Evolutionary conservation across 2,888 invertebrate genomes (phyloP).

Genomic region (Pandemis heparana): DNA sequence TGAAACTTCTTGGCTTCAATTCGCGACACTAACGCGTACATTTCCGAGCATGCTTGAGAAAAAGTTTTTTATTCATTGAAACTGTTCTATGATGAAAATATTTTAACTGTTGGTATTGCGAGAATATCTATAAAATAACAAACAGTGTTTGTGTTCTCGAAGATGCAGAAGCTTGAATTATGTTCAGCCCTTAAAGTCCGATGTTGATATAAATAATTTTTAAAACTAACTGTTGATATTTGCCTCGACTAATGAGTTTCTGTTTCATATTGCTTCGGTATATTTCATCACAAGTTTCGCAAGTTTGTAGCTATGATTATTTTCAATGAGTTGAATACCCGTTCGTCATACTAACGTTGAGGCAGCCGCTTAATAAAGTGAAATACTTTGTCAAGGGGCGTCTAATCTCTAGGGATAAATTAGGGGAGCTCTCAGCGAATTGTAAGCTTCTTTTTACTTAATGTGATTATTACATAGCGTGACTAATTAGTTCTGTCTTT

Average conservation of each 20-base stretch:
- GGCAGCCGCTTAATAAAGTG: constrained; percentile 25
- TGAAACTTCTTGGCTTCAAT: too few relatives aligned
- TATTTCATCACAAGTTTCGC: neutral
- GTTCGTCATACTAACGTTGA: neutral
- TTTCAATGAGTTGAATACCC: constrained; percentile 14
- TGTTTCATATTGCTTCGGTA: neutral
- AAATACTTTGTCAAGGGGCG: constrained; percentile 32
- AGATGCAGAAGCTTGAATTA: neutral
- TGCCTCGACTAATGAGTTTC: neutral
- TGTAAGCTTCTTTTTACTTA: constrained; percentile 21
- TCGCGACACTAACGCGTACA: too few relatives aligned
- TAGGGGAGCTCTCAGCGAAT: constrained; percentile 17
- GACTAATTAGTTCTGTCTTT: constrained; percentile 25
- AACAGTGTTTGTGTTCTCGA: too few relatives aligned
- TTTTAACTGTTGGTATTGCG: too few relatives aligned
- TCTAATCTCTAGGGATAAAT: constrained; percentile 32
- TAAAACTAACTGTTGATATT: neutral
- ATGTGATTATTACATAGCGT: constrained; percentile 20
- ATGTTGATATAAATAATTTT: neutral
- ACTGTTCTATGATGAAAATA: too few relatives aligned
- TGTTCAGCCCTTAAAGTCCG: too few relatives aligned
- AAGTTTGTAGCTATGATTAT: neutral
- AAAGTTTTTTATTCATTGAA: too few relatives aligned
- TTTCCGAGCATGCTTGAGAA: too few relatives aligned
- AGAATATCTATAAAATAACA: too few relatives aligned